Conservation (phyloP, 2,797 vertebrate genomes). For the Ara ararauna region DNA sequence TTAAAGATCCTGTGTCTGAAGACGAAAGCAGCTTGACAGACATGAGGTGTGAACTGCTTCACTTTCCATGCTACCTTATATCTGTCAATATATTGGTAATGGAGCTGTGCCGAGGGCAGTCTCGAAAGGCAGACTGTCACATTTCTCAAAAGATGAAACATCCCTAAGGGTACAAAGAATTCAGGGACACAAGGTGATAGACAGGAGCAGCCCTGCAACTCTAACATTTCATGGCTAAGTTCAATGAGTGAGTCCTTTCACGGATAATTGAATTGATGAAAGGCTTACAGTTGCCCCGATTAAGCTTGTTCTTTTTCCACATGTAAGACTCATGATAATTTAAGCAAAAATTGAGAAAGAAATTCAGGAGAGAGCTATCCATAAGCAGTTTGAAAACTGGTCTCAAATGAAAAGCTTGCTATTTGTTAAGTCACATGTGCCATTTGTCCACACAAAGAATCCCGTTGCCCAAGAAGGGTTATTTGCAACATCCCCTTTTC, state of each 20-base stretch:
- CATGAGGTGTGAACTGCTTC: background rate
- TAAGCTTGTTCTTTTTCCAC: slow-evolving; percentile 33
- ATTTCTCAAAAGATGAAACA: slow-evolving; percentile 44
- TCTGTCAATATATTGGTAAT: slow-evolving; percentile 48
- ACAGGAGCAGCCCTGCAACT: slow-evolving; percentile 7
- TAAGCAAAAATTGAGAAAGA: slow-evolving; percentile 8
- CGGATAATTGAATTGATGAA: slow-evolving; percentile 48
- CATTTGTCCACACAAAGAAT: background rate
- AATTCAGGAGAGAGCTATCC: background rate
- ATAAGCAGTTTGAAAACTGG: background rate
- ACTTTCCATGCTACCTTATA: background rate
- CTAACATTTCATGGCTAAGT: slow-evolving; percentile 51
- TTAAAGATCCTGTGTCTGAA: background rate
- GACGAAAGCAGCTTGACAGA: background rate
- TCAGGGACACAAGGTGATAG: slow-evolving; percentile 31
- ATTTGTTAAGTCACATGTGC: background rate
- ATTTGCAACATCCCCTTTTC: slow-evolving; percentile 25
- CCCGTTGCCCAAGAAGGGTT: background rate
- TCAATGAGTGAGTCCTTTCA: slow-evolving; percentile 43
- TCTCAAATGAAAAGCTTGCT: background rate
- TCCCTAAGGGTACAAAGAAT: slow-evolving; percentile 43
- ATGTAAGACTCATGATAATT: background rate
- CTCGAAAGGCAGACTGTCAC: slow-evolving; percentile 51
- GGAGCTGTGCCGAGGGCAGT: background rate
- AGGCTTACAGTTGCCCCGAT: background rate